Evolutionary conservation across 2,888 invertebrate species (phyloP).

Genomic region (Orchesellides sinensis): DNA sequence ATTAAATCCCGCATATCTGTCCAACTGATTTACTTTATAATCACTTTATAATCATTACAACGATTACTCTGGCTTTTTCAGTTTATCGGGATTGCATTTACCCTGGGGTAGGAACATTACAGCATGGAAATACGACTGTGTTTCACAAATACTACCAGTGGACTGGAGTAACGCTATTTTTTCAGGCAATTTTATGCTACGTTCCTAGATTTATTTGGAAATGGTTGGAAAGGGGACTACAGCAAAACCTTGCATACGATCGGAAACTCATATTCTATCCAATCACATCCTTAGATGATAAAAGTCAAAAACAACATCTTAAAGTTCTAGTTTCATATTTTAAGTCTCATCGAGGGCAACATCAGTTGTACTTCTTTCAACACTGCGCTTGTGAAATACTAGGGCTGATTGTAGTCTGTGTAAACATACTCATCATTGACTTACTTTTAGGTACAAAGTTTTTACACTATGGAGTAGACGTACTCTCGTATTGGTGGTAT

Average conservation of each 20-base stretch:
- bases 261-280: conserved; percentile 31
- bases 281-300: neutral
- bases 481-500: conserved; percentile 32
- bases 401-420: conserved; percentile 74
- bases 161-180: conserved; percentile 76
- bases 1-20: neutral
- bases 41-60: neutral
- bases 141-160: conserved; percentile 75
- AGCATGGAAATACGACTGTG: conserved; percentile 26
- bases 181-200: conserved; percentile 76
- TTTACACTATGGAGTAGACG: conserved; percentile 52
- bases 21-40: neutral
- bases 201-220: conserved; percentile 76
- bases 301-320: neutral
- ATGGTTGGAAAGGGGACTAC: conserved; percentile 74
- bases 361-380: conserved; percentile 37
- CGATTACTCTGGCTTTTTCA: neutral
- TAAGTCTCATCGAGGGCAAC: conserved; percentile 36
- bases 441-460: conserved; percentile 70
- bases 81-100: conserved; percentile 38
- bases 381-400: conserved; percentile 58
- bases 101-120: conserved; percentile 46
- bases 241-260: conserved; percentile 57
- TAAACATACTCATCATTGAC: conserved; percentile 75
- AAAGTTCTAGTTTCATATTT: conserved; percentile 28